Percentiles rank a stretch among this genome's conserved stretches.
Evolutionary conservation across 1,140 invertebrate genomes (phyloP).

Genomic region (Acromyrmex echinatior): DNA sequence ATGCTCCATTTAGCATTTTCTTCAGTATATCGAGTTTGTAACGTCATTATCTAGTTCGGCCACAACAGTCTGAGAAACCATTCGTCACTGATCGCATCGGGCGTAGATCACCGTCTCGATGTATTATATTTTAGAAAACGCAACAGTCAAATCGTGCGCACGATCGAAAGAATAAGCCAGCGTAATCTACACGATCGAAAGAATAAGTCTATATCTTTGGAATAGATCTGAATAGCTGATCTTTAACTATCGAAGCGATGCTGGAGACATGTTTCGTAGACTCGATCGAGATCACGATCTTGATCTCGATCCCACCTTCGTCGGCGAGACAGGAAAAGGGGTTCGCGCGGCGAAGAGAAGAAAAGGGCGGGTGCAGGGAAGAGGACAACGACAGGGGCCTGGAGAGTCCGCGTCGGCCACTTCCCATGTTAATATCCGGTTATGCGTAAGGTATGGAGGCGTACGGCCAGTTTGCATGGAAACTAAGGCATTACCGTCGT

Average conservation of each 20-base stretch:
- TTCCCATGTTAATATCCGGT: constrained; percentile 86
- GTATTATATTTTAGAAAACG: constrained; percentile 15
- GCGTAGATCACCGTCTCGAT: background rate
- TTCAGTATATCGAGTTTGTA: background rate
- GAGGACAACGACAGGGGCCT: constrained; percentile 50
- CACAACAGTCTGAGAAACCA: constrained; percentile 26
- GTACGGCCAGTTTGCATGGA: constrained; percentile 85
- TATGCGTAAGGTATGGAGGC: constrained; percentile 86
- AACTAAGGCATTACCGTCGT: constrained; percentile 84
- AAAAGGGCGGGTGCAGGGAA: constrained; percentile 27
- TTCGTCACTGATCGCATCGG: constrained; percentile 33
- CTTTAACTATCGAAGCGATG: constrained; percentile 4
- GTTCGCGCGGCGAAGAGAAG: background rate
- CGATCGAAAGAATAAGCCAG: constrained; percentile 49
- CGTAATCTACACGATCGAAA: constrained; percentile 63
- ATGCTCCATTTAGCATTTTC: constrained; percentile 12
- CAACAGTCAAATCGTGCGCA: constrained; percentile 14
- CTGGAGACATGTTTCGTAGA: constrained; percentile 68
- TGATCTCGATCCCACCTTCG: constrained; percentile 61
- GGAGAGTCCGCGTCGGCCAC: constrained; percentile 80
- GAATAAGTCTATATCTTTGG: constrained; percentile 64
- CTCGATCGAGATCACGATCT: constrained; percentile 71
- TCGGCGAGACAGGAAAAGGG: background rate
- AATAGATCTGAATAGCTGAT: constrained; percentile 66
- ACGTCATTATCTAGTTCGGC: constrained; percentile 9